phyloP scores from a whole-genome alignment of 2,888 invertebrate species.

The Rotaria magnacalcarata region DNA sequence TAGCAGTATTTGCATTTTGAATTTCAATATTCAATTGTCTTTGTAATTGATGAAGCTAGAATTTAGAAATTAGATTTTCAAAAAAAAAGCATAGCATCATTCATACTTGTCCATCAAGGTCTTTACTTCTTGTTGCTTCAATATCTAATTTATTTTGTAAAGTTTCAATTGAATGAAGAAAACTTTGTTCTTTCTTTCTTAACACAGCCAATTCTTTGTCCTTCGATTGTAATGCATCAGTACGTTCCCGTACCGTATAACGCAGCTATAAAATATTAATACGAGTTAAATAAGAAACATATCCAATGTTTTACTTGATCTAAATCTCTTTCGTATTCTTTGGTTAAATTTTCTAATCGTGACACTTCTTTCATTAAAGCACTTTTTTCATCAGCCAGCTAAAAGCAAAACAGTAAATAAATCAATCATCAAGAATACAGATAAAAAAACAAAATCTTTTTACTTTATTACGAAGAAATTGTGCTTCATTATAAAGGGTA shows the following conservation, averaged over 20 bases:
- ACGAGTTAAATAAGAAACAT: neutral
- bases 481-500: conserved; percentile 12
- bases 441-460: neutral
- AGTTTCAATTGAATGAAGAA: neutral
- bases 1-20: neutral
- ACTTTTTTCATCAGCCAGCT: conserved; percentile 14
- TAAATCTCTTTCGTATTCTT: neutral
- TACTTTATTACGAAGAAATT: conserved; percentile 34
- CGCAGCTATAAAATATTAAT: neutral
- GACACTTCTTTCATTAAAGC: conserved; percentile 31
- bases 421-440: neutral
- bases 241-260: neutral
- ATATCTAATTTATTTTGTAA: neutral
- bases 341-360: conserved; percentile 19
- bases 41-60: conserved; percentile 4
- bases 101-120: conserved; percentile 15
- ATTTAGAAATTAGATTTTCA: too few species aligned
- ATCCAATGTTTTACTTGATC: neutral
- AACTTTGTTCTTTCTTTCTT: conserved; percentile 21
- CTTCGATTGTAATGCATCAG: neutral
- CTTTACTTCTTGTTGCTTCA: neutral
- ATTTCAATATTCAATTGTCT: conserved; percentile 29
- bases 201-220: neutral
- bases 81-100: too few species aligned
- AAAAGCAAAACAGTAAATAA: neutral